Evolutionary conservation across 2,888 invertebrate genomes (phyloP).

Genomic region (Alviniconcha strummeri): DNA sequence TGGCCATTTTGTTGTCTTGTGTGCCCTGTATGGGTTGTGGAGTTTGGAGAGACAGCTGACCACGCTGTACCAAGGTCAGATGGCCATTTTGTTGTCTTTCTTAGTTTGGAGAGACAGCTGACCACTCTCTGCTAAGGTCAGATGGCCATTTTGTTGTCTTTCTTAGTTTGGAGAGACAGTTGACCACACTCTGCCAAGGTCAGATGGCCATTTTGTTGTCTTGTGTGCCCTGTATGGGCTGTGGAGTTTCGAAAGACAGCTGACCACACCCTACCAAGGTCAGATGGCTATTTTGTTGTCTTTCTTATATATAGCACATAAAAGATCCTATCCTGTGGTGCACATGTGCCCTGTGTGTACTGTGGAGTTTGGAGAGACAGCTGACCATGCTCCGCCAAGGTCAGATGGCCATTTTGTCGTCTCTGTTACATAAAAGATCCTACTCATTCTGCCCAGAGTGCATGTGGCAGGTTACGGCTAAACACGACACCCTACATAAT

Average conservation of each 20-base stretch:
- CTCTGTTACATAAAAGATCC: conserved; percentile 14
- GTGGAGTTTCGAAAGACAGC: conserved; percentile 77
- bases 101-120: conserved; percentile 78
- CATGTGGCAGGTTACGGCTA: too few relatives aligned
- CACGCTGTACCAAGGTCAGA: too few relatives aligned
- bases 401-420: conserved; percentile 41
- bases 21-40: conserved; percentile 73
- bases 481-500: too few relatives aligned
- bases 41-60: conserved; percentile 79
- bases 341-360: conserved; percentile 68
- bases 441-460: too few relatives aligned
- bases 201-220: conserved; percentile 39
- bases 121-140: too few relatives aligned
- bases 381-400: conserved; percentile 84
- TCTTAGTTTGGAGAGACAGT: conserved; percentile 78
- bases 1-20: conserved; percentile 35
- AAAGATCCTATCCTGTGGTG: conserved; percentile 61
- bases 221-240: conserved; percentile 71
- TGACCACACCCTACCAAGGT: conserved; percentile 83
- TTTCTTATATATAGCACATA: too few relatives aligned
- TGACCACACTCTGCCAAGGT: conserved; percentile 84
- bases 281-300: conserved; percentile 30
- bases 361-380: conserved; percentile 81
- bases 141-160: conserved; percentile 74
- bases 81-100: neutral